phyloP scores from a whole-genome alignment of 2,113 vertebrate genomes.

The Thryonomys swinderianus region DNA sequence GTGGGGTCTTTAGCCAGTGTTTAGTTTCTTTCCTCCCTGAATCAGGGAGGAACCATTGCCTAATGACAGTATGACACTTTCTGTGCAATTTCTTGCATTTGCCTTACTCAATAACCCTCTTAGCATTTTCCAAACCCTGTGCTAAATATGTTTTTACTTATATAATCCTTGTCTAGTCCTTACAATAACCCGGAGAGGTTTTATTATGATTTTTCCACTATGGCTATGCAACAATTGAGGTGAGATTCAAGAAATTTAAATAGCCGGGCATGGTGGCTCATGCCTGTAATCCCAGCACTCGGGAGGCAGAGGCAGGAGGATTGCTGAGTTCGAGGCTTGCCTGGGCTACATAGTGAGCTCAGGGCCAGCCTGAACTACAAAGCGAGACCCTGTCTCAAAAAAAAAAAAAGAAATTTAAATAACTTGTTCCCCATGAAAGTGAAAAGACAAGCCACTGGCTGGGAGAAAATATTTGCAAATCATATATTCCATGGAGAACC shows the following conservation, averaged over 20 bases:
- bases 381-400: no score
- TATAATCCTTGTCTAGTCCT: neutral
- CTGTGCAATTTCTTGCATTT: neutral
- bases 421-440: conserved; percentile 3
- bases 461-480: neutral
- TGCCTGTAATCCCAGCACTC: no score
- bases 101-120: neutral
- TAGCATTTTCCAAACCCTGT: neutral
- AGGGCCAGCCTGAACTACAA: no score
- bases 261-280: no score
- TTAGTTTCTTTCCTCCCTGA: neutral
- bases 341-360: no score
- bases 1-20: neutral
- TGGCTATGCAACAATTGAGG: neutral
- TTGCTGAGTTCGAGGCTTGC: no score
- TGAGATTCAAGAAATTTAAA: neutral
- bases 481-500: neutral
- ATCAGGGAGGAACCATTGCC: neutral
- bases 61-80: neutral
- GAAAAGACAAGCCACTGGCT: neutral
- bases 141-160: neutral
- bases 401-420: conserved; percentile 15
- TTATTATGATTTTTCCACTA: neutral
- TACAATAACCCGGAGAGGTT: neutral
- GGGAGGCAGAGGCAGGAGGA: no score